Percentiles rank a stretch among this genome's conserved stretches.
Evolutionary conservation across 2,797 vertebrate species (phyloP).

Genomic region (Syndactyla subalaris): DNA sequence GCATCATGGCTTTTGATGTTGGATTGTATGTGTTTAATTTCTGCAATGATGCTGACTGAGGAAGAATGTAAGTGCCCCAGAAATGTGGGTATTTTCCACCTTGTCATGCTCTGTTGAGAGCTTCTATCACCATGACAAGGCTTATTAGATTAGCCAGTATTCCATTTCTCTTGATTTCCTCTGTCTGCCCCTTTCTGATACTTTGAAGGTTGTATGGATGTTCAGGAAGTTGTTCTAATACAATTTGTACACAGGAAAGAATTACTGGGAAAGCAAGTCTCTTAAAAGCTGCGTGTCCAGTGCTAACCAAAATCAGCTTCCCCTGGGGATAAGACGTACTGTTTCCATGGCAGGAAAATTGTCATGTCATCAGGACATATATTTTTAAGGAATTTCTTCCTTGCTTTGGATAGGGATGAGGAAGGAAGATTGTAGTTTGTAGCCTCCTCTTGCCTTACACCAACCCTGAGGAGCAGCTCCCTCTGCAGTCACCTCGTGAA

Average conservation of each 20-base stretch:
- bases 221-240: constrained; percentile 19
- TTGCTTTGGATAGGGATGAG: background rate
- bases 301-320: background rate
- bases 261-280: background rate
- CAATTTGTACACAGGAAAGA: background rate
- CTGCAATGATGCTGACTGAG: constrained; percentile 25
- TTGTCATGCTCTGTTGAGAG: constrained; percentile 41
- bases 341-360: background rate
- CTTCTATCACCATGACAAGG: constrained; percentile 34
- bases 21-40: constrained; percentile 17
- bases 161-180: constrained; percentile 45
- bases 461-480: constrained; percentile 38
- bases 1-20: background rate
- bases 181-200: constrained; percentile 11
- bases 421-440: background rate
- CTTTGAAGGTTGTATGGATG: constrained; percentile 16
- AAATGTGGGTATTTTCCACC: constrained; percentile 38
- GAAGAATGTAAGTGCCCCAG: background rate
- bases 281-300: background rate
- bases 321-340: background rate
- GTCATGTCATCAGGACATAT: fast-evolving
- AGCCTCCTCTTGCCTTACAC: background rate
- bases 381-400: background rate
- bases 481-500: constrained; percentile 23
- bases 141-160: constrained; percentile 50